Evolutionary conservation across 92 coral and sea anemone species (phyloP).

Genomic region (Zoanthus solanderi): DNA sequence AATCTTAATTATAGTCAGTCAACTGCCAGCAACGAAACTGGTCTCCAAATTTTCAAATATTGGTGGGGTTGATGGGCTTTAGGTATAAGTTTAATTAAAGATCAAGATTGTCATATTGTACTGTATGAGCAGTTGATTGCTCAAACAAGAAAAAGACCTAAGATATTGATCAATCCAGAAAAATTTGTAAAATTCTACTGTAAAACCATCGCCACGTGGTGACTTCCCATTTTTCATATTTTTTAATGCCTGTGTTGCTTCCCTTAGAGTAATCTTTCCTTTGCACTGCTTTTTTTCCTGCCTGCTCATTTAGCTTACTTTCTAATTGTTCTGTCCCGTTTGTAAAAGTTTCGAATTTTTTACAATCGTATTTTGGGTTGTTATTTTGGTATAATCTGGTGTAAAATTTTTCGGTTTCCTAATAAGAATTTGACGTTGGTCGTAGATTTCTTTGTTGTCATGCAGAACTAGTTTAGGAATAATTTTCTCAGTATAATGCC

Average conservation of each 20-base stretch:
- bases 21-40: too few relatives aligned
- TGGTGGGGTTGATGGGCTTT: too few relatives aligned
- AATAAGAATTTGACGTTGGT: background rate
- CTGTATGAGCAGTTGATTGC: too few relatives aligned
- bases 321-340: conserved; percentile 12
- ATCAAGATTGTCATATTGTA: too few relatives aligned
- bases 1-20: too few relatives aligned
- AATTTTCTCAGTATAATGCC: background rate
- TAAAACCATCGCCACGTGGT: conserved; percentile 8
- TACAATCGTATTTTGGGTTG: background rate
- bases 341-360: background rate
- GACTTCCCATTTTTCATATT: conserved; percentile 42
- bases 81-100: too few relatives aligned
- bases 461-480: conserved; percentile 19
- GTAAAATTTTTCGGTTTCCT: conserved; percentile 30
- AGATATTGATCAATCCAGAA: too few relatives aligned
- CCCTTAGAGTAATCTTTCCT: conserved; percentile 39
- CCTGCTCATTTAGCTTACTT: background rate
- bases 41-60: too few relatives aligned
- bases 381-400: too few relatives aligned
- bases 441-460: conserved; percentile 25
- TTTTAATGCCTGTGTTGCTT: conserved; percentile 47
- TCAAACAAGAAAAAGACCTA: too few relatives aligned
- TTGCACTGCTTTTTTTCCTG: conserved; percentile 29
- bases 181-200: too few relatives aligned